Evolutionary conservation across 2,113 vertebrate species (phyloP).

Genomic region (Clupea harengus): DNA sequence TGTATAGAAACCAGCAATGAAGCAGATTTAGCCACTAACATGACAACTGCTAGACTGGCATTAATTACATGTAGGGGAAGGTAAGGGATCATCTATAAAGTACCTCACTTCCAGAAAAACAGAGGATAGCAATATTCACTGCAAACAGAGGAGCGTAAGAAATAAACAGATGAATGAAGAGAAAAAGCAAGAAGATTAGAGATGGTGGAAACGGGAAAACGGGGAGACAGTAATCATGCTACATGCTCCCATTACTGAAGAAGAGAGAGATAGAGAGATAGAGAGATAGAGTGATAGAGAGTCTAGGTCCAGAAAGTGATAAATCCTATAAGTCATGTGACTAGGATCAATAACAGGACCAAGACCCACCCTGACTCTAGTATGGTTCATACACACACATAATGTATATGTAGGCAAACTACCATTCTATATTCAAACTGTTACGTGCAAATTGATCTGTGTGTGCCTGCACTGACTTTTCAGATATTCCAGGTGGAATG

Average conservation of each 20-base stretch:
- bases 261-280: too few relatives aligned
- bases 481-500: too few relatives aligned
- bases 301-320: too few relatives aligned
- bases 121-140: background rate
- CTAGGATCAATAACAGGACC: too few relatives aligned
- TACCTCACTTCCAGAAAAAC: constrained; percentile 15
- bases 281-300: too few relatives aligned
- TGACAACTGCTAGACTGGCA: background rate
- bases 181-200: constrained; percentile 53
- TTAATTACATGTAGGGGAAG: background rate
- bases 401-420: too few relatives aligned
- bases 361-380: too few relatives aligned
- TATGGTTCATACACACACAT: too few relatives aligned
- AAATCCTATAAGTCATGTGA: too few relatives aligned
- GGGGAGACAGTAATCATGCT: constrained; percentile 33
- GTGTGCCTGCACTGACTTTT: too few relatives aligned
- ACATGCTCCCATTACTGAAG: background rate
- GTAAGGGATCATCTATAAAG: constrained; percentile 28
- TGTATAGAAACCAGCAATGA: background rate
- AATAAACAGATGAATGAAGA: constrained; percentile 38
- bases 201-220: constrained; percentile 33
- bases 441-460: too few relatives aligned
- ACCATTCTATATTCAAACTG: too few relatives aligned
- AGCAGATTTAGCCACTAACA: background rate
- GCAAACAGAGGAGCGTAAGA: constrained; percentile 52